Conservation (phyloP, 2,113 vertebrate genomes). For the Miniopterus natalensis region DNA sequence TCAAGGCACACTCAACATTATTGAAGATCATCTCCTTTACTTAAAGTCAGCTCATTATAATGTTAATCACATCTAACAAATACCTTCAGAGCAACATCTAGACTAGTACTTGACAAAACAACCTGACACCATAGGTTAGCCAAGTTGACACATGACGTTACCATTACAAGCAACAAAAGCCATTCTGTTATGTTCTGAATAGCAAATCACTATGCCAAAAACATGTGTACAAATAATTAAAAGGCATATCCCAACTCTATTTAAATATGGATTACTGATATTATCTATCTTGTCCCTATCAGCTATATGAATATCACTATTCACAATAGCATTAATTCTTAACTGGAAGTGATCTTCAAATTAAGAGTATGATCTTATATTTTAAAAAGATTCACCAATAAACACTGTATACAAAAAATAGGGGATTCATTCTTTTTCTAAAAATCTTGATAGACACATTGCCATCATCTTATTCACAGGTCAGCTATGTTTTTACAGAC, state of each 20-base stretch:
- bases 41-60: neutral
- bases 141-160: neutral
- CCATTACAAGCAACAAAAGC: neutral
- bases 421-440: neutral
- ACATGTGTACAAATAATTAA: neutral
- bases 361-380: neutral
- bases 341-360: conserved; percentile 9
- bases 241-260: neutral
- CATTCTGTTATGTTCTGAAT: neutral
- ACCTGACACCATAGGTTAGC: neutral
- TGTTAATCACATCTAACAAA: neutral
- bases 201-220: neutral
- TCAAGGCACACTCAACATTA: neutral
- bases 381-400: neutral
- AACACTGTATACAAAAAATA: neutral
- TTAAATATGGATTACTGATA: neutral
- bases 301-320: neutral
- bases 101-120: neutral
- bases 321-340: neutral
- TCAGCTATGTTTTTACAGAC: neutral
- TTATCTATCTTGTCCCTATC: neutral
- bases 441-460: neutral
- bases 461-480: neutral
- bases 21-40: neutral
- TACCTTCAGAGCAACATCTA: neutral